Evolutionary conservation across 2,888 invertebrate genomes (phyloP), one percentile per base, ranked within the genome.

Genomic region (Micoletzkya japonica): DNA sequence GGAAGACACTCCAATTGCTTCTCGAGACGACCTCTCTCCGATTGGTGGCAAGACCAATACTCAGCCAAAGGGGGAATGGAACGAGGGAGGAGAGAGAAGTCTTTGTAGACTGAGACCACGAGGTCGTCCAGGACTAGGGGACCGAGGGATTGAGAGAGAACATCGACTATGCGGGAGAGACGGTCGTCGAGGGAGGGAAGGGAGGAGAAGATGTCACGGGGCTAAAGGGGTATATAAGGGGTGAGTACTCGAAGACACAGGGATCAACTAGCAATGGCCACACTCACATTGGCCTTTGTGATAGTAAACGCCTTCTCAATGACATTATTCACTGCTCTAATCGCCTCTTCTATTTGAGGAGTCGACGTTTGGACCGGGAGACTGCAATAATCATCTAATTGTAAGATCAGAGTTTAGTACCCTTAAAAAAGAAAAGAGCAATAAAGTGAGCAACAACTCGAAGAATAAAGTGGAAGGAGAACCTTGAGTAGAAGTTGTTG

Each of bases 401-500:
- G 10, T 20, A 14, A 7, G 10, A n/a, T n/a, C n/a, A n/a, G n/a
- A n/a, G n/a, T n/a, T n/a, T n/a, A n/a, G n/a, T n/a, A n/a, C n/a
- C n/a, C n/a, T n/a, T n/a, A n/a, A n/a, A n/a, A n/a, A n/a, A n/a
- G n/a, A n/a, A n/a, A n/a, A n/a, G n/a, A n/a, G n/a, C n/a, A n/a
- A n/a, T n/a, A n/a, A n/a, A n/a, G n/a, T n/a, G n/a, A n/a, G n/a
- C n/a, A n/a, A n/a, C n/a, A n/a, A n/a, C n/a, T n/a, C n/a, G n/a
- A n/a, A n/a, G n/a, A n/a, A n/a, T n/a, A n/a, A n/a, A n/a, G n/a
- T n/a, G n/a, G n/a, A n/a, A n/a, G n/a, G n/a, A 17, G 14, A 14
- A 63, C 63, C 50, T 63, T 34, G 50, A 24, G 50, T 63, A 63
- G 32, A 63, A 63, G 34, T n/a, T 32, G 50, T 63, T 63, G 7